Conservation (phyloP, 2,888 invertebrate species). For the Nineta flava region DNA sequence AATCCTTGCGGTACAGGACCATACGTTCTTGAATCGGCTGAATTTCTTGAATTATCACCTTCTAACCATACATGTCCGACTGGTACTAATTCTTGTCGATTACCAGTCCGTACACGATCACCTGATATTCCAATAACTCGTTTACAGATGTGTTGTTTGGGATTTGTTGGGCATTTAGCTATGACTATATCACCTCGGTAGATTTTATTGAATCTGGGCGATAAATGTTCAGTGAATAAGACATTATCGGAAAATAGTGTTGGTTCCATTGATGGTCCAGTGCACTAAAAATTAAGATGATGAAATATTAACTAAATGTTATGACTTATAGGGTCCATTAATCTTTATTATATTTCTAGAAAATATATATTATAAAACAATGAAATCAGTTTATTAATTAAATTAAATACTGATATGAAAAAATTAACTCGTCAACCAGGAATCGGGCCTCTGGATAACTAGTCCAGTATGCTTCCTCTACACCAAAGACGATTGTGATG, state of each 20-base stretch:
- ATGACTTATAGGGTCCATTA: too few species aligned
- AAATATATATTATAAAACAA: too few species aligned
- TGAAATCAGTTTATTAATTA: too few species aligned
- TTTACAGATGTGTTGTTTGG: slow-evolving; percentile 71
- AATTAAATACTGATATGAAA: too few species aligned
- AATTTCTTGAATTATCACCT: slow-evolving; percentile 75
- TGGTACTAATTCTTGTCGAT: slow-evolving; percentile 46
- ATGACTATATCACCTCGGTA: slow-evolving; percentile 73
- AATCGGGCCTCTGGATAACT: too few species aligned
- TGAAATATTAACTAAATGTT: not conserved
- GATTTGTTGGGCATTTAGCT: slow-evolving; percentile 65
- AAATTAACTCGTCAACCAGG: too few species aligned
- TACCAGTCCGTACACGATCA: slow-evolving; percentile 39
- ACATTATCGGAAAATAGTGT: slow-evolving; percentile 69
- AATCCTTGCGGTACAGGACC: slow-evolving; percentile 81
- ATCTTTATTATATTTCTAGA: too few species aligned
- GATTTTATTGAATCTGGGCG: slow-evolving; percentile 43
- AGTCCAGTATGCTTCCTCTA: too few species aligned
- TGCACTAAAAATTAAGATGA: slow-evolving; percentile 45
- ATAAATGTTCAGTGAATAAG: slow-evolving; percentile 66
- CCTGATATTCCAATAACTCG: slow-evolving; percentile 64
- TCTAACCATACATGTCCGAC: slow-evolving; percentile 81
- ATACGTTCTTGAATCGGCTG: slow-evolving; percentile 72
- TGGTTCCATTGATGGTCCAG: slow-evolving; percentile 89
- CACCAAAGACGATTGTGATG: too few species aligned